Evolutionary conservation across 2,797 vertebrate genomes (phyloP), one percentile per base, ranked within the genome.

Genomic region (Cossypha heuglini): DNA sequence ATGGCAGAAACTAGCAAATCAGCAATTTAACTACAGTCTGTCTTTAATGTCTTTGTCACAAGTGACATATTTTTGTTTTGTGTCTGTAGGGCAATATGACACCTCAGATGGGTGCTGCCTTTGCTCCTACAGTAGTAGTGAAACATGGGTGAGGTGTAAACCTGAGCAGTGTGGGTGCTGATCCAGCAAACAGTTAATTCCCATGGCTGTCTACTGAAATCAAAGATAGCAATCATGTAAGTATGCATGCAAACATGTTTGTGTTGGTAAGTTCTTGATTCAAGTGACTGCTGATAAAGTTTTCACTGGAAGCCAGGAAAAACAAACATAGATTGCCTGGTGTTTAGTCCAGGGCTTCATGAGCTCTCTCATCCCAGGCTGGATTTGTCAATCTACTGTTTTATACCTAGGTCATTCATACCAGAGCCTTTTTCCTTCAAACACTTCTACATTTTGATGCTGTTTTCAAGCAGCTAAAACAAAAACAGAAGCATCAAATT

Each of bases 151-250:
- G 77, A 69, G 37, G 55, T 3, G 13, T 77, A 88, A 86, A 82
- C 80, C 55, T 31, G n/a, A 76, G 52, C 3, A 81, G 22, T 49
- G 38, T 91, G 96, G 55, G 45, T 91, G 82, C 76, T 88, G 87
- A 94, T 86, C 51, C n/a, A 94, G 82, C 68, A 93, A 91, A 71
- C 14, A 31, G 66, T 93, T 88, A 82, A 93, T 94, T 96, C 88
- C 62, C 82, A 81, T 76, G 95, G 29, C 54, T 61, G 33, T 31
- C 68, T 83, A 20, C 51, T 68, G 75, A 95, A 90, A 72, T 94
- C 40, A 62, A 59, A 94, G 87, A 76, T 74, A 79, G 21, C 24
- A 81, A 90, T 93, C 85, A 78, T 84, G 29, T 61, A 91, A 88
- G 66, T 46, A 88, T 78, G 57, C 19, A 62, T 52, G 24, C 48